These are phyloP conservation scores for Axea sp. DNA, from an alignment of 2,888 invertebrate species.

Conservation along the genomic window DNA sequence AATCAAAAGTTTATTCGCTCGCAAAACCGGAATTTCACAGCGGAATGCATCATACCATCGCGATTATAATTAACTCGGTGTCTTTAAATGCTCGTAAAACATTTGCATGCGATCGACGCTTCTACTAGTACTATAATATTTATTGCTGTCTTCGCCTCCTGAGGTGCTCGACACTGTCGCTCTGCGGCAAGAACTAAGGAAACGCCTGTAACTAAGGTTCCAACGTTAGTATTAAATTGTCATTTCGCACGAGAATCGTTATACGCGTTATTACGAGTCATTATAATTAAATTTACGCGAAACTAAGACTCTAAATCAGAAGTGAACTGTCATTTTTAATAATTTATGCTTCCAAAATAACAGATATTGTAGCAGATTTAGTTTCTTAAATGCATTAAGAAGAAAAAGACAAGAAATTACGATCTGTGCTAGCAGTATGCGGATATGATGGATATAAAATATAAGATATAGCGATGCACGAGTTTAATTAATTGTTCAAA, in stretches of 20 bases:
- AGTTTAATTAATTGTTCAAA: no score
- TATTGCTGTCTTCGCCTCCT: slow-evolving; percentile 12
- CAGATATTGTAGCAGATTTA: not conserved
- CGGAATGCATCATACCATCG: slow-evolving; percentile 25
- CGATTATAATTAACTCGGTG: slow-evolving; percentile 37
- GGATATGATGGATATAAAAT: no score
- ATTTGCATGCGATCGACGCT: slow-evolving; percentile 38
- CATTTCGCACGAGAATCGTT: slow-evolving; percentile 20
- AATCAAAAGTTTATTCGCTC: slow-evolving; percentile 11
- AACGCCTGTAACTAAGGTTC: slow-evolving; percentile 14
- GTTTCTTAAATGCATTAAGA: not conserved
- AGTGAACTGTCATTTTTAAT: slow-evolving; percentile 3
- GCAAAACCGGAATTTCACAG: not conserved
- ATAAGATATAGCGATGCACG: no score
- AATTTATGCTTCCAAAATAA: slow-evolving; percentile 7
- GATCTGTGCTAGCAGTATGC: no score
- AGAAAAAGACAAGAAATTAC: not conserved
- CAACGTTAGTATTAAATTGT: slow-evolving; percentile 28
- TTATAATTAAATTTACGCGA: slow-evolving; percentile 36
- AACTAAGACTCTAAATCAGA: slow-evolving; percentile 7
- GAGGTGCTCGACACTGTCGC: slow-evolving; percentile 18
- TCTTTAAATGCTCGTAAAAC: slow-evolving; percentile 36
- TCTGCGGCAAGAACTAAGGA: slow-evolving; percentile 7
- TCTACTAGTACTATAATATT: slow-evolving; percentile 17
- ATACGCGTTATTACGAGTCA: slow-evolving; percentile 28